A percentile compares a stretch with the other conserved stretches of the same genome.
Conservation (phyloP, 30 jellyfish, hydroid and myxozoan species). For the Aurelia aurita region DNA sequence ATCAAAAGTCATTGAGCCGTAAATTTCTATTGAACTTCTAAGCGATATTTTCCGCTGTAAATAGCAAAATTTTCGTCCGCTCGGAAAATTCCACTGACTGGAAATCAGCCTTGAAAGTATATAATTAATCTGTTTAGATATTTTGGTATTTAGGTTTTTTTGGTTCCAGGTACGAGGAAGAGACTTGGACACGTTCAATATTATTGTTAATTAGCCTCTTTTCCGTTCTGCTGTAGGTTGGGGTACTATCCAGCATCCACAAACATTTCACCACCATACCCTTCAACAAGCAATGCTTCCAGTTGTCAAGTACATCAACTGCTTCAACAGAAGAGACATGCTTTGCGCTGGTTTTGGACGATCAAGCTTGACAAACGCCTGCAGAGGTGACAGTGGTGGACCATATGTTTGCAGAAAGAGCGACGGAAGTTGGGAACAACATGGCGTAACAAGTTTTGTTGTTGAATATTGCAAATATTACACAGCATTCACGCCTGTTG, state of each 20-base stretch:
- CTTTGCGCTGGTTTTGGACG: slow-evolving; percentile 87
- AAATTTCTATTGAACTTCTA: no score
- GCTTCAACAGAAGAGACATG: slow-evolving; percentile 50
- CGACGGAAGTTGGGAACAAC: slow-evolving; percentile 89
- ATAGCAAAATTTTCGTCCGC: no score
- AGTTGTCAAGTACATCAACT: slow-evolving; percentile 54
- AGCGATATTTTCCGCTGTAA: no score
- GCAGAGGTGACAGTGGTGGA: slow-evolving; percentile 96
- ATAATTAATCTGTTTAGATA: no score
- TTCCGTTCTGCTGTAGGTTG: slow-evolving; percentile 59
- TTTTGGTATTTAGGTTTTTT: no score
- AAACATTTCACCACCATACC: slow-evolving; percentile 53
- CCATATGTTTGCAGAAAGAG: slow-evolving; percentile 78
- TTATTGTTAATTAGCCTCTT: no score
- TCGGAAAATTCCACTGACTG: no score
- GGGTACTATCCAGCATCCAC: slow-evolving; percentile 90
- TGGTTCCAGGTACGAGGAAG: no score
- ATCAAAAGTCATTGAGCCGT: no score
- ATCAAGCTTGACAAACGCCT: slow-evolving; percentile 67
- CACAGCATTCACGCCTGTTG: slow-evolving; percentile 87
- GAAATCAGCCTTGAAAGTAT: no score
- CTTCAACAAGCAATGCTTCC: slow-evolving; percentile 92
- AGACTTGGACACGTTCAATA: no score
- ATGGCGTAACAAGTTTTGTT: slow-evolving; percentile 91
- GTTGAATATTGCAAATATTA: slow-evolving; percentile 82